phyloP scores from a whole-genome alignment of 2,888 invertebrate genomes.

The Baronia brevicornis region DNA sequence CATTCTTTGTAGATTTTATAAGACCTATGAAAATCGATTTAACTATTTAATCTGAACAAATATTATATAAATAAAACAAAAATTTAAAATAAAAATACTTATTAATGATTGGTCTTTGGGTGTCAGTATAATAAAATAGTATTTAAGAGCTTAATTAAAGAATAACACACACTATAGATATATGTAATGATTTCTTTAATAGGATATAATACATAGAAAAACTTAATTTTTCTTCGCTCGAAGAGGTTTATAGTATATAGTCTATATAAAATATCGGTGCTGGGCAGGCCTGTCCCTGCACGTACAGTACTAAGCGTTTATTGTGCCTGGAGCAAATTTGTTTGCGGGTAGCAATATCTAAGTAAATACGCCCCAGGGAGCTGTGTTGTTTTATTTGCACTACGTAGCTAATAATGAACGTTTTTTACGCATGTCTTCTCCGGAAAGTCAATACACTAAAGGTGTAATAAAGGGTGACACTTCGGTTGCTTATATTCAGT shows the following conservation, averaged over 20 bases:
- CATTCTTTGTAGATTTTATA: too few relatives aligned
- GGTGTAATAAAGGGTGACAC: too few relatives aligned
- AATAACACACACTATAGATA: too few relatives aligned
- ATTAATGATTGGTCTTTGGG: too few relatives aligned
- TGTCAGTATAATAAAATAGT: too few relatives aligned
- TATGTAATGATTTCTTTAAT: neutral
- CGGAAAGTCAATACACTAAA: conserved; percentile 56
- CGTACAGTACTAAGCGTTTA: conserved; percentile 61
- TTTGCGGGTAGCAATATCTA: conserved; percentile 70
- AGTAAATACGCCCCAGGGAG: conserved; percentile 58
- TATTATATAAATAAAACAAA: too few relatives aligned
- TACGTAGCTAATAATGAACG: conserved; percentile 64
- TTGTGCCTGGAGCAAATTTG: conserved; percentile 70
- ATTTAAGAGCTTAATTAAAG: too few relatives aligned
- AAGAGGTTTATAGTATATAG: conserved; percentile 34
- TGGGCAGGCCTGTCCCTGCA: conserved; percentile 36
- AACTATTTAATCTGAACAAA: too few relatives aligned
- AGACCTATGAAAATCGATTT: too few relatives aligned
- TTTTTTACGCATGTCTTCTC: conserved; percentile 54
- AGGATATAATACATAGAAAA: conserved; percentile 16
- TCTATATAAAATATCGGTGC: conserved; percentile 40
- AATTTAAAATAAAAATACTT: too few relatives aligned
- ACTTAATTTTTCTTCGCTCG: conserved; percentile 27
- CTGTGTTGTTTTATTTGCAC: conserved; percentile 66
- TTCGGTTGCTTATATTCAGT: too few relatives aligned